Percentiles rank a stretch among this genome's conserved stretches.
Conservation (phyloP, 2,113 vertebrate species). For the Philantomba maxwellii region DNA sequence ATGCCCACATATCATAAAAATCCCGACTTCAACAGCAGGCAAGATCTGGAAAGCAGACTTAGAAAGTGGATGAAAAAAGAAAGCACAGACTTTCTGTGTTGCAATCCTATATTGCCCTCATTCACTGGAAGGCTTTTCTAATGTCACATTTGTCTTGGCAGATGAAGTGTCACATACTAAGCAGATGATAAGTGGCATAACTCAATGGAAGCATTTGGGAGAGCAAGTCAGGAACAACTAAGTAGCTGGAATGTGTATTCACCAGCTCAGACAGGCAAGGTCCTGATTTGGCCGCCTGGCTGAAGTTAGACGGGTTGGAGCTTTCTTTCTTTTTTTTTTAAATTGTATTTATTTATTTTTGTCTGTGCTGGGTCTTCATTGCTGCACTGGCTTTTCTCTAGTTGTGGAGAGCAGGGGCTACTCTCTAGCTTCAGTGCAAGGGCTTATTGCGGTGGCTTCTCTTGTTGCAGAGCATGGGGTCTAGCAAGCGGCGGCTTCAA, state of each 20-base stretch:
- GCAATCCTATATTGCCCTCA: background rate
- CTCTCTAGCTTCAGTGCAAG: background rate
- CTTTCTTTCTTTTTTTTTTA: background rate
- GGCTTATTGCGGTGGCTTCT: background rate
- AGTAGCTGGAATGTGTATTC: slow-evolving; percentile 39
- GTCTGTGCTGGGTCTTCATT: background rate
- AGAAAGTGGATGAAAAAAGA: background rate
- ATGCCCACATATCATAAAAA: background rate
- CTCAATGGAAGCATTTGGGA: slow-evolving; percentile 38
- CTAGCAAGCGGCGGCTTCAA: background rate
- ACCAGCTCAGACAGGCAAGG: slow-evolving; percentile 26
- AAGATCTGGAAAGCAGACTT: background rate
- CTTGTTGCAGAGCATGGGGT: background rate
- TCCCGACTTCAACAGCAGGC: background rate
- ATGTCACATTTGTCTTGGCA: slow-evolving; percentile 59
- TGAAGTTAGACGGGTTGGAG: background rate
- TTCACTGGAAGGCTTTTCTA: slow-evolving; percentile 14
- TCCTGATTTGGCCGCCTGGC: background rate
- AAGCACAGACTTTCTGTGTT: background rate
- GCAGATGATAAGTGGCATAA: slow-evolving; percentile 62
- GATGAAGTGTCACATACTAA: slow-evolving; percentile 59
- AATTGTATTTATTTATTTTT: background rate
- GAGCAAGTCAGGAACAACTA: slow-evolving; percentile 31
- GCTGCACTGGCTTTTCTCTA: background rate
- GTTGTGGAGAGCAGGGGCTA: background rate